Conservation (phyloP, 2,113 vertebrate species). For the human (Homo sapiens) region GRCh38 chr1:160589001-160589500, state of each 20-base stretch:
- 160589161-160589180: neutral
- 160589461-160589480: neutral
- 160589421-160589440: neutral
- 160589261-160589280: neutral
- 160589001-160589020: rapidly evolving
- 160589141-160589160: neutral
- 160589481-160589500: neutral
- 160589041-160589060: neutral
- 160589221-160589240: neutral
- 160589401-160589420: neutral
- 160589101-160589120: neutral
- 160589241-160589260: neutral
- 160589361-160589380: neutral
- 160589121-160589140: neutral
- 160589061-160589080: neutral
- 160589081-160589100: neutral
- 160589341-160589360: neutral
- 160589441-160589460: neutral
- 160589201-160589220: neutral
- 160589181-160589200: neutral
- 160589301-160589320: neutral
- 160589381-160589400: neutral
- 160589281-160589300: neutral
- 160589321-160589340: neutral
- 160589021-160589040: neutral